Evolutionary conservation across 2,888 invertebrate genomes (phyloP).

Genomic region (Argyra leucocephala): DNA sequence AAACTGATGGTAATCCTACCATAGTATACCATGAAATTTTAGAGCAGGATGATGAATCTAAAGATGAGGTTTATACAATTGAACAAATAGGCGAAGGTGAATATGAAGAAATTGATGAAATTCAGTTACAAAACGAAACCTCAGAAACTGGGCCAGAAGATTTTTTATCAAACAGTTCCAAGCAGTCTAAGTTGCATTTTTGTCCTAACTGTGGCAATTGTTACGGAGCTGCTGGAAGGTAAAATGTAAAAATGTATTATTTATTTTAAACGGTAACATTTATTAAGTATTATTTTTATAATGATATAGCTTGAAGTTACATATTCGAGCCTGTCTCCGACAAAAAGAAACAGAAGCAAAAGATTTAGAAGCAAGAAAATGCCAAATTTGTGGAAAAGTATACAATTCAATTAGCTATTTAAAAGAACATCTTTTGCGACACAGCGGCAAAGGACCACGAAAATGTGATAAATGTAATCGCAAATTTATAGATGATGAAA

Average conservation of each 20-base stretch:
- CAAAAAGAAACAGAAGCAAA: constrained; percentile 35
- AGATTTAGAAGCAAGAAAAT: constrained; percentile 35
- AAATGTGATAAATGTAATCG: constrained; percentile 41
- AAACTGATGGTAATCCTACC: neutral
- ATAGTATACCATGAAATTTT: neutral
- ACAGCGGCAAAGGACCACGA: constrained; percentile 39
- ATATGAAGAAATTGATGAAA: constrained; percentile 1
- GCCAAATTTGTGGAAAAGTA: constrained; percentile 39
- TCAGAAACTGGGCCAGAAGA: neutral
- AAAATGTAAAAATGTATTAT: neutral
- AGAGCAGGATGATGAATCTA: neutral
- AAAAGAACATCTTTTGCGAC: constrained; percentile 41
- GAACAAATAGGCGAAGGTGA: neutral
- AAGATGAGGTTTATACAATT: neutral
- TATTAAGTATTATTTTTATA: neutral
- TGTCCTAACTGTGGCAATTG: constrained; percentile 43
- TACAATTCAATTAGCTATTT: constrained; percentile 42
- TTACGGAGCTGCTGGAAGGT: constrained; percentile 38
- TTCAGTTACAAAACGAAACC: neutral
- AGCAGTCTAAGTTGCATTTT: constrained; percentile 35
- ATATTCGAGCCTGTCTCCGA: constrained; percentile 40
- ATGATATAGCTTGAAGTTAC: constrained; percentile 34
- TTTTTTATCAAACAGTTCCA: neutral
- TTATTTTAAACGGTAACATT: neutral
- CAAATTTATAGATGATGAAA: constrained; percentile 39